phyloP scores from a whole-genome alignment of 2,888 invertebrate genomes.

The Odontocolon sp. region DNA sequence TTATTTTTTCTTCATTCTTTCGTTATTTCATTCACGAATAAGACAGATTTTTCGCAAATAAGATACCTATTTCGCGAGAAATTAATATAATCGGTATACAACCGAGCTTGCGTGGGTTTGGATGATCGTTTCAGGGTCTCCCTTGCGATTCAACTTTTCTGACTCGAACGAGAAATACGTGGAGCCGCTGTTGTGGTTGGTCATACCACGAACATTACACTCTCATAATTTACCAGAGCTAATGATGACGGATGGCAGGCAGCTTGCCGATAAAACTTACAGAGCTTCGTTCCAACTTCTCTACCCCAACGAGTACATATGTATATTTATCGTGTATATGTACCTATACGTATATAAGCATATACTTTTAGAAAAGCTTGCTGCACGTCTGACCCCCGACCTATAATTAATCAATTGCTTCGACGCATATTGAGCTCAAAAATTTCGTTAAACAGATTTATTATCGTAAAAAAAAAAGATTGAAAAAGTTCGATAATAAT shows the following conservation, averaged over 20 bases:
- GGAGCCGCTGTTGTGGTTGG: slow-evolving; percentile 24
- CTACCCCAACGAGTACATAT: slow-evolving; percentile 13
- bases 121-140: slow-evolving; percentile 42
- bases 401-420: slow-evolving; percentile 29
- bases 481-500: neutral
- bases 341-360: neutral
- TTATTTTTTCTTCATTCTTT: neutral
- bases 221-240: slow-evolving; percentile 62
- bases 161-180: slow-evolving; percentile 29
- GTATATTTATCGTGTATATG: neutral
- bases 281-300: slow-evolving; percentile 44
- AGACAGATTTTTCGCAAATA: slow-evolving; percentile 7
- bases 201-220: slow-evolving; percentile 55
- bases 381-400: slow-evolving; percentile 1
- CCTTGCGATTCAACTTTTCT: slow-evolving; percentile 38
- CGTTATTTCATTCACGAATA: neutral
- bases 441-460: neutral
- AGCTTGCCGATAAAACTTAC: slow-evolving; percentile 63
- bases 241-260: slow-evolving; percentile 65
- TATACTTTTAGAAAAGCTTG: neutral
- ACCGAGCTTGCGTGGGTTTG: slow-evolving; percentile 48
- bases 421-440: neutral
- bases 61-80: slow-evolving; percentile 33
- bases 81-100: slow-evolving; percentile 33
- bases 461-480: neutral